Evolutionary conservation across 2,888 invertebrate species (phyloP).

Genomic region (Horisme vitalbata): DNA sequence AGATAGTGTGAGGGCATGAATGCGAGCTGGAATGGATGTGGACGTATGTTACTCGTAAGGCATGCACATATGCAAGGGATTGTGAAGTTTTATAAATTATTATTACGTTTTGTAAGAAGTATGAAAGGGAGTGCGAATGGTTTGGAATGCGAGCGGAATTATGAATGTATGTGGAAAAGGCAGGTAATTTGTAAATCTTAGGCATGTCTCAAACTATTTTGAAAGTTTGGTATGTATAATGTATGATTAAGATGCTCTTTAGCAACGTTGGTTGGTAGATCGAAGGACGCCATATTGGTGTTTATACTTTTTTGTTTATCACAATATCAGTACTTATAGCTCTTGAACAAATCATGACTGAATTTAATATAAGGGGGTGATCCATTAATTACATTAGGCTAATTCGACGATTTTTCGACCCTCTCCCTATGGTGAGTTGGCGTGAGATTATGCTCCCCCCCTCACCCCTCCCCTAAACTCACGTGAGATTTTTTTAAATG

Average conservation of each 20-base stretch:
- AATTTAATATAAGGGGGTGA: too few species aligned
- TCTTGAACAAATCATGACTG: not conserved
- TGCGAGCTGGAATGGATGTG: constrained; percentile 59
- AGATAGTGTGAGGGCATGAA: constrained; percentile 66
- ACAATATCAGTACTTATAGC: constrained; percentile 36
- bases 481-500: too few species aligned
- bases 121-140: constrained; percentile 60
- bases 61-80: constrained; percentile 81
- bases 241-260: constrained; percentile 67
- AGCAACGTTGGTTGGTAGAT: constrained; percentile 62
- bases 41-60: constrained; percentile 78
- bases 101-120: constrained; percentile 73
- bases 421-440: too few species aligned
- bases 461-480: too few species aligned
- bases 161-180: constrained; percentile 52
- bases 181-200: constrained; percentile 73
- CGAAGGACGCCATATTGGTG: constrained; percentile 79
- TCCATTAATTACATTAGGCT: too few species aligned
- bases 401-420: too few species aligned
- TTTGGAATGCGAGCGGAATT: constrained; percentile 19
- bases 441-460: too few species aligned
- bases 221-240: constrained; percentile 67
- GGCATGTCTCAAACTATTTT: constrained; percentile 66
- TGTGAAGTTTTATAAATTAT: constrained; percentile 81
- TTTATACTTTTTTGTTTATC: constrained; percentile 64